Percentiles rank a stretch among this genome's conserved stretches.
These are phyloP conservation scores for Akabosia matsudoensis DNA, from an alignment of 1,140 invertebrate species.

Conservation along the genomic window DNA sequence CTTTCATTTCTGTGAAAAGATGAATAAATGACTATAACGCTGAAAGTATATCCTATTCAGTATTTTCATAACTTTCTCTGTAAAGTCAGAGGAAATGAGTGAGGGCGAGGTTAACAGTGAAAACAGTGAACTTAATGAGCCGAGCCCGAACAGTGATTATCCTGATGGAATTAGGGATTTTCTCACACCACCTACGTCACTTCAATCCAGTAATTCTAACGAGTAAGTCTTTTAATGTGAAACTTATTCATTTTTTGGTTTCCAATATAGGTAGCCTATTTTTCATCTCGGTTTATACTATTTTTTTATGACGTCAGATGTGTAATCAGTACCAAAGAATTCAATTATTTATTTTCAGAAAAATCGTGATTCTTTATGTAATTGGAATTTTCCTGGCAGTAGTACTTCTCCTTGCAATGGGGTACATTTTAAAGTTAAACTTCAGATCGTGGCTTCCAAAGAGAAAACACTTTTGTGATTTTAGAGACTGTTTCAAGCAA, in stretches of 20 bases:
- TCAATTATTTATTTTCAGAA: not conserved
- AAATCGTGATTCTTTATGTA: constrained; percentile 14
- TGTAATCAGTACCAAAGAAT: no score
- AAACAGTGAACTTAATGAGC: not conserved
- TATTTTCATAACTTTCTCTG: not conserved
- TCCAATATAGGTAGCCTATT: not conserved
- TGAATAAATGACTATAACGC: not conserved
- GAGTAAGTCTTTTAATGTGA: constrained; percentile 1
- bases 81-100: not conserved
- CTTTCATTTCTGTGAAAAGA: no score
- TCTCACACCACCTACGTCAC: not conserved
- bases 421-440: constrained; percentile 4
- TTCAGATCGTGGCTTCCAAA: constrained; percentile 11
- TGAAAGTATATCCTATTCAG: not conserved
- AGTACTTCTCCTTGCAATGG: not conserved
- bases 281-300: no score
- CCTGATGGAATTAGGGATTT: not conserved
- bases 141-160: not conserved
- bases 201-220: not conserved
- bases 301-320: no score
- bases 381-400: constrained; percentile 7
- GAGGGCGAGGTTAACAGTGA: not conserved
- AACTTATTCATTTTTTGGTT: not conserved
- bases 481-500: constrained; percentile 21
- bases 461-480: constrained; percentile 15